phyloP scores from a whole-genome alignment of 2,113 vertebrate genomes.

The Takifugu flavidus region DNA sequence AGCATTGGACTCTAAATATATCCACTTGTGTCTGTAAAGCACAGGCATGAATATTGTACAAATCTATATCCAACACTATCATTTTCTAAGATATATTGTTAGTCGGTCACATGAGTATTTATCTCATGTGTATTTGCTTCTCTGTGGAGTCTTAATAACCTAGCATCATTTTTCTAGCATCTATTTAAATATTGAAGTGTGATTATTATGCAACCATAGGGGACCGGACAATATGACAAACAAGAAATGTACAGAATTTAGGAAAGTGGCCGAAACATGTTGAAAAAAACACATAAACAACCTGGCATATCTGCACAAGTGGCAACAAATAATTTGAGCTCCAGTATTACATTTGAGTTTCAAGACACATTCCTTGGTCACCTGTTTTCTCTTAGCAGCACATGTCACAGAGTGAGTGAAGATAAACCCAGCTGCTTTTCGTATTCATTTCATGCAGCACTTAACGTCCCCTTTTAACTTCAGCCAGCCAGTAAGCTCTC shows the following conservation, averaged over 20 bases:
- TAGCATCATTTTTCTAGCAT: not conserved
- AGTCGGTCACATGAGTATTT: not conserved
- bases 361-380: constrained; percentile 62
- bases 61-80: constrained; percentile 48
- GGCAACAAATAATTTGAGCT: constrained; percentile 45
- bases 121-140: not conserved
- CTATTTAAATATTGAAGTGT: not conserved
- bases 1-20: constrained; percentile 70
- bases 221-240: not conserved
- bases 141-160: not conserved
- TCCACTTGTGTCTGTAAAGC: constrained; percentile 58
- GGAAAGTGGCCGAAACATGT: constrained; percentile 3
- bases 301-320: constrained; percentile 14
- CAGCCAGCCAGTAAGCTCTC: constrained; percentile 44
- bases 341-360: constrained; percentile 50
- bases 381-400: constrained; percentile 71
- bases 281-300: constrained; percentile 6
- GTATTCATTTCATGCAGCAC: constrained; percentile 62
- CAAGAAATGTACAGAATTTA: constrained; percentile 1
- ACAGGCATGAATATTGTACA: constrained; percentile 56
- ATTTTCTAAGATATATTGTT: constrained; percentile 47
- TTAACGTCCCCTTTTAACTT: constrained; percentile 63
- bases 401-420: constrained; percentile 61
- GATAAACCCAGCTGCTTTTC: constrained; percentile 72
- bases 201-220: not conserved